phyloP scores from a whole-genome alignment of 2,797 vertebrate species.

The Netta rufina region DNA sequence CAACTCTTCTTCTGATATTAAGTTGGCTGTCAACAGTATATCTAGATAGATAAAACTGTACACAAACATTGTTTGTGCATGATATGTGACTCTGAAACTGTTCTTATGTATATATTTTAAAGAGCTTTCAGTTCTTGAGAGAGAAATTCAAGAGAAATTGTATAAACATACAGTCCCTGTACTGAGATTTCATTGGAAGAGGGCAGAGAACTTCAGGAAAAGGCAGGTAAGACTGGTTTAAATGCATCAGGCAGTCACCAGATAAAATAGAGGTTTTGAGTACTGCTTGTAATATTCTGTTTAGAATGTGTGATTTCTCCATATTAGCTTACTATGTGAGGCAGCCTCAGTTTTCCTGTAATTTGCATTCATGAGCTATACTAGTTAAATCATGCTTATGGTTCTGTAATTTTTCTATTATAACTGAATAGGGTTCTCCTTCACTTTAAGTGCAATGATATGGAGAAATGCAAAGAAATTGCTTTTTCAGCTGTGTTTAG shows the following conservation, averaged over 20 bases:
- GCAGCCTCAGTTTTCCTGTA: not conserved
- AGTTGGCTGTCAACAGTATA: not conserved
- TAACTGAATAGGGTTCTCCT: not conserved
- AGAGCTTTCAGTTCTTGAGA: not conserved
- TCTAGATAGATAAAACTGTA: not conserved
- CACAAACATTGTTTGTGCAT: not conserved
- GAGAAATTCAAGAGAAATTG: not conserved
- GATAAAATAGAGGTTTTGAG: not conserved
- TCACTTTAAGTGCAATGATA: not conserved
- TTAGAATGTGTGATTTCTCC: not conserved
- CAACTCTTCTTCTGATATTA: not conserved
- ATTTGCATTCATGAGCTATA: not conserved
- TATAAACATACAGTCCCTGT: fast-evolving
- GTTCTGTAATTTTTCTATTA: not conserved
- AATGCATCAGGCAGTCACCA: not conserved
- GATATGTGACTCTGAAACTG: not conserved
- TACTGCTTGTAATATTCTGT: not conserved
- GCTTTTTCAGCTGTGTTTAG: not conserved
- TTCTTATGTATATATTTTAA: not conserved
- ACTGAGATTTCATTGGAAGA: not conserved
- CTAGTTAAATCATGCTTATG: fast-evolving
- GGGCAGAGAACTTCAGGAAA: not conserved
- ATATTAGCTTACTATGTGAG: not conserved
- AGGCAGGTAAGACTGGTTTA: not conserved
- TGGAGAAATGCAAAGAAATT: not conserved